Conservation (phyloP, 2,888 invertebrate genomes). For the Orchesella flavescens region DNA sequence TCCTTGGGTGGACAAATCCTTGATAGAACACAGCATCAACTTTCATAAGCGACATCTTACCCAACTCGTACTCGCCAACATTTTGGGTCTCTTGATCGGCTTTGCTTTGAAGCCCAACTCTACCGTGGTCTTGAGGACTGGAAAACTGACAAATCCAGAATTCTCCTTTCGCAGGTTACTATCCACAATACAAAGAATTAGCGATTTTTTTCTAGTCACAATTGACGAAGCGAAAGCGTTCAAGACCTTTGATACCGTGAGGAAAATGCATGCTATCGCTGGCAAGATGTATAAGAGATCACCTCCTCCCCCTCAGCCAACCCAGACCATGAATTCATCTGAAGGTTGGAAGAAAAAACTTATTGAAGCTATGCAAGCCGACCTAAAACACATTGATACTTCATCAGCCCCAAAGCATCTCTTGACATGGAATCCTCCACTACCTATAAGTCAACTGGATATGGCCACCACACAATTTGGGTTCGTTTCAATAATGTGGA, state of each 20-base stretch:
- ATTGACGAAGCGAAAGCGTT: constrained; percentile 17
- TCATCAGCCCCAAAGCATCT: constrained; percentile 51
- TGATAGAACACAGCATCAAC: constrained; percentile 48
- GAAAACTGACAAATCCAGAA: constrained; percentile 73
- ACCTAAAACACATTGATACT: constrained; percentile 57
- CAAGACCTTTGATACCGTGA: constrained; percentile 37
- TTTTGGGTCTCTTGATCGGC: constrained; percentile 62
- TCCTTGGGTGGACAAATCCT: constrained; percentile 63
- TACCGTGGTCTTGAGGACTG: constrained; percentile 71
- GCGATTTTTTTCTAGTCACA: constrained; percentile 74
- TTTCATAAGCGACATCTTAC: constrained; percentile 56
- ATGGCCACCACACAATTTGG: constrained; percentile 75
- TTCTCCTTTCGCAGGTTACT: constrained; percentile 73
- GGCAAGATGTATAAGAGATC: too few species aligned
- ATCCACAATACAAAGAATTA: constrained; percentile 73
- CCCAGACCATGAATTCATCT: constrained; percentile 32
- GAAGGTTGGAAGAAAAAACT: constrained; percentile 56
- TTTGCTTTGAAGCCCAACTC: constrained; percentile 63
- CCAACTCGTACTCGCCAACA: constrained; percentile 56
- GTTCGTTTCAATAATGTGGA: constrained; percentile 74
- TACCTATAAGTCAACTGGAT: constrained; percentile 74
- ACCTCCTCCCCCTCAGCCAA: constrained; percentile 29
- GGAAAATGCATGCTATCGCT: constrained; percentile 61
- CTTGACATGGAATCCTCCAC: constrained; percentile 65
- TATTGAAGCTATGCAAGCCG: constrained; percentile 58